Conservation (phyloP, 2,888 invertebrate genomes). For the Cheiracanthium punctorium region DNA sequence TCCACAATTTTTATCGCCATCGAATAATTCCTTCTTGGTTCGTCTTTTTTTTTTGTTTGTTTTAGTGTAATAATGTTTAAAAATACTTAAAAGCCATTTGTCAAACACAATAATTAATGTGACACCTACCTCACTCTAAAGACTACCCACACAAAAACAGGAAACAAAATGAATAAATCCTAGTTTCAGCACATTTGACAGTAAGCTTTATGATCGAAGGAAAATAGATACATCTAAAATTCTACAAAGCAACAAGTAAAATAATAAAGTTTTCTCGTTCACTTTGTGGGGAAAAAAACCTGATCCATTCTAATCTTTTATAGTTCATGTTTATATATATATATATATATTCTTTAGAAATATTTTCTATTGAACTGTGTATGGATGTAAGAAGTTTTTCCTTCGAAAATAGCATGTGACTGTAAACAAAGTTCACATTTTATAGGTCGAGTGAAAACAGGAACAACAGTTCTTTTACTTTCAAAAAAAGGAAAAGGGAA, state of each 20-base stretch:
- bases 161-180: no score
- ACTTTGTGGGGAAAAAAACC: neutral
- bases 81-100: no score
- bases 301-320: neutral
- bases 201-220: neutral
- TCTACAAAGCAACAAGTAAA: neutral
- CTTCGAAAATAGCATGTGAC: neutral
- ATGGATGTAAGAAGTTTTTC: neutral
- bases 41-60: no score
- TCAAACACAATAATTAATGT: no score
- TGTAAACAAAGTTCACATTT: neutral
- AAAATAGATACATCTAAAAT: neutral
- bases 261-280: conserved; percentile 2
- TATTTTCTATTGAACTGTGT: neutral
- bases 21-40: no score
- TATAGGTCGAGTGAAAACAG: neutral
- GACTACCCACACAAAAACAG: no score
- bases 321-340: neutral
- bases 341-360: neutral
- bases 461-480: neutral
- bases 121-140: no score
- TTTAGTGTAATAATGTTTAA: no score
- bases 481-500: neutral
- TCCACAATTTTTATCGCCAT: no score
- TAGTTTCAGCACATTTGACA: neutral